These are phyloP conservation scores for Drosophila vallismaia DNA, from an alignment of 2,888 invertebrate genomes.

Conservation along the genomic window DNA sequence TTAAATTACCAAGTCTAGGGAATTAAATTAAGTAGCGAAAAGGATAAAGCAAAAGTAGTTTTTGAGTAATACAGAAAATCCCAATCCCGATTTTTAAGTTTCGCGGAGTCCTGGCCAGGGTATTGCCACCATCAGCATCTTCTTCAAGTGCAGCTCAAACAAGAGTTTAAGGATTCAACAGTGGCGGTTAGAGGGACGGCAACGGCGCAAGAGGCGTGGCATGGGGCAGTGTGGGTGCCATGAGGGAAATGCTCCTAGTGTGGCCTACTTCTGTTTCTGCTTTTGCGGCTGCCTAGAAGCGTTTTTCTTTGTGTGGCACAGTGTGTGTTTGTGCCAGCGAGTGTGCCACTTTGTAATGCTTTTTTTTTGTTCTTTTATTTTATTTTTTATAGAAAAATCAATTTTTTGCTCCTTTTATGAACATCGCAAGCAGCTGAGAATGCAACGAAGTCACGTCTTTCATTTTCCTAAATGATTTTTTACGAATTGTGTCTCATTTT, in stretches of 20 bases:
- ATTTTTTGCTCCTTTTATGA: constrained; percentile 61
- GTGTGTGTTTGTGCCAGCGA: constrained; percentile 15
- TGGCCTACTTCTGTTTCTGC: constrained; percentile 67
- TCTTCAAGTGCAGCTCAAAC: constrained; percentile 55
- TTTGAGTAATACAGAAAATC: too few relatives aligned
- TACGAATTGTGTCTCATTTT: constrained; percentile 20
- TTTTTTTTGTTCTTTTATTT: constrained; percentile 47
- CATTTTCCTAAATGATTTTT: constrained; percentile 50
- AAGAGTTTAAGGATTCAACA: constrained; percentile 24
- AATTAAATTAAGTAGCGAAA: too few relatives aligned
- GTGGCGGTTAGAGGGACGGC: not conserved
- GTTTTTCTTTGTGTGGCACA: constrained; percentile 21
- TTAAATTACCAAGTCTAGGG: too few relatives aligned
- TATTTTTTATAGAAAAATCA: constrained; percentile 61
- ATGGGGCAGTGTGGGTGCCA: constrained; percentile 26
- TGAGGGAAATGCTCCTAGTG: constrained; percentile 54
- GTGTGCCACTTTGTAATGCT: constrained; percentile 57
- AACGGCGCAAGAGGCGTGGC: not conserved
- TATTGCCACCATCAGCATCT: constrained; percentile 31
- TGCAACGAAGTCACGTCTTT: constrained; percentile 57
- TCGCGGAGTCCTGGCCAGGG: too few relatives aligned
- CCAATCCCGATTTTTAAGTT: too few relatives aligned
- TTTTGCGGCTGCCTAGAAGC: constrained; percentile 49
- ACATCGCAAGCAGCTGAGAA: constrained; percentile 37
- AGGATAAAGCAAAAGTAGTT: too few relatives aligned